Base-by-base conservation (phyloP, 2,113 vertebrate genomes). In the Bufo bufo region DNA sequence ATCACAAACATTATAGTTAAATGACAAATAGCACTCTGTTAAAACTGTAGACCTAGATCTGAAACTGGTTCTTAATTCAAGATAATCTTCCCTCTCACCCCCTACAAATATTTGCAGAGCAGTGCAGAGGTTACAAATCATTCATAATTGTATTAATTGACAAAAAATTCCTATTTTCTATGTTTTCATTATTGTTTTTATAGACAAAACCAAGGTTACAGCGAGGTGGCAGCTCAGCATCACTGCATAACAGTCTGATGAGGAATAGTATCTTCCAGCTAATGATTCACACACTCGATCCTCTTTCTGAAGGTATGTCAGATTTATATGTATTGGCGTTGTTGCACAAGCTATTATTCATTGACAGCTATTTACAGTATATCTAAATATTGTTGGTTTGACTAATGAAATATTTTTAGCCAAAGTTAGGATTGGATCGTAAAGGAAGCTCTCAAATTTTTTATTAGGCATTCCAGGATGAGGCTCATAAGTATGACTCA, bases 251-350 rank as follows among this genome's bases (percentile, higher is more conserved):
- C 94, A 99, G 97, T 78, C 93, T 99, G 89, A 99, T 99, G 98
- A 97, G 98, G 91, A 99, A 99, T 90, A 99, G 98, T 93, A 99
- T 99, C 92, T 99, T 99, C 91, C 98, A 99, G 91, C 96, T 99
- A 89, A 99, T 99, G 98, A 99, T 99, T 92, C 97, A 99, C 91
- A 99, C 98, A 0, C 93, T 99, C 81, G 98, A 99, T 90, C 98
- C 97, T 6, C 96, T 99, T 7, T 95, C 95, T 4, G 96, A 96
- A 96, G 95, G 96, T 96, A 96, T 92, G 85, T 43, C 80, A 20
- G 45, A 19, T 50, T 11, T 47, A 16, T 74, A 45, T 74, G 1
- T 14, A 33, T 33, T 33, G 33, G 33, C 69, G 0, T n/a, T n/a
- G 8, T n/a, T 65, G 8, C 4, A 71, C 12, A 47, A 74, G 11